Percentiles rank a stretch among this genome's conserved stretches.
Evolutionary conservation across 2,113 vertebrate species (phyloP).

Genomic region (Chitala chitala): DNA sequence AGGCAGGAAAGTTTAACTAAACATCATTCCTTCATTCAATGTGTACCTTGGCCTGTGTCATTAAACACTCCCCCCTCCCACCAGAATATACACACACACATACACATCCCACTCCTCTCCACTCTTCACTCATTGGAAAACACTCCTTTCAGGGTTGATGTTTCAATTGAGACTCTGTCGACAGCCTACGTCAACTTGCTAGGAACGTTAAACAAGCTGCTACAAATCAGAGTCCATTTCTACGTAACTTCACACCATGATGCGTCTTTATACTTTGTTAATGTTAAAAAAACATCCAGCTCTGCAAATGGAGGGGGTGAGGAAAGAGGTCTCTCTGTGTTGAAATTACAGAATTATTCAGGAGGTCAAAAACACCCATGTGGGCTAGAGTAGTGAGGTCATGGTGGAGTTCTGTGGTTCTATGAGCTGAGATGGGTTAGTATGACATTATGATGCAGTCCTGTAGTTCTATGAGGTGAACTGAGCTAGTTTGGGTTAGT

Average conservation of each 20-base stretch:
- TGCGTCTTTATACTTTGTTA: background rate
- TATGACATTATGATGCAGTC: too few species aligned
- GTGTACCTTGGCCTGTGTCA: conserved; percentile 4
- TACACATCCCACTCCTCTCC: too few species aligned
- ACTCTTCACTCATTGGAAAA: background rate
- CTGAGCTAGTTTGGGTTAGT: too few species aligned
- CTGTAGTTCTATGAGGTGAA: too few species aligned
- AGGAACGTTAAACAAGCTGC: background rate
- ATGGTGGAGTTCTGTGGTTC: too few species aligned
- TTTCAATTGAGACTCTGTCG: conserved; percentile 4
- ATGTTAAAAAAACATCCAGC: background rate
- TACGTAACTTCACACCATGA: background rate
- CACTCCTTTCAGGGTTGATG: too few species aligned
- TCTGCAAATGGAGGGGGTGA: background rate
- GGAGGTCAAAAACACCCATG: background rate
- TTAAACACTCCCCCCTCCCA: too few species aligned
- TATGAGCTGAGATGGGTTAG: too few species aligned
- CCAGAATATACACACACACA: too few species aligned
- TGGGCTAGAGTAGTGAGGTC: too few species aligned
- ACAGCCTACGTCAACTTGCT: background rate
- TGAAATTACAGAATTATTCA: background rate
- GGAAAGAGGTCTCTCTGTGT: background rate
- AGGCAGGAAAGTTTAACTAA: conserved; percentile 20
- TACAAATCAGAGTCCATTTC: background rate
- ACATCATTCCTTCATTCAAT: background rate